Evolutionary conservation across 2,888 invertebrate species (phyloP).

Genomic region (Amphiduros pacificus): DNA sequence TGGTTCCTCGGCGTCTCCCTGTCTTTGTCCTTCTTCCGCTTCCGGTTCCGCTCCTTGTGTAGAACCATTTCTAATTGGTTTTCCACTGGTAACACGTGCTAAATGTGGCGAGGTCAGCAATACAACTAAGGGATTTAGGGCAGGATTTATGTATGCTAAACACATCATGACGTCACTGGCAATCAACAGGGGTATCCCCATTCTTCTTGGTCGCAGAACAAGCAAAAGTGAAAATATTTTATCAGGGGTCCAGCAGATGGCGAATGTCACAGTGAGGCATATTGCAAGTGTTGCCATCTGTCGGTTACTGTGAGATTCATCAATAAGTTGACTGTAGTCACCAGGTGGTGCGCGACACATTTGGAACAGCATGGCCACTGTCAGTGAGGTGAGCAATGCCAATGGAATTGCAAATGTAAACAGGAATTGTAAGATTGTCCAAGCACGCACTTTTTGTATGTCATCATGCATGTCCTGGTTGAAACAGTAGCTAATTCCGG

Average conservation of each 20-base stretch:
- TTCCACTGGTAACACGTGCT: neutral
- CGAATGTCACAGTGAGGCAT: conserved; percentile 3
- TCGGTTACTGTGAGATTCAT: neutral
- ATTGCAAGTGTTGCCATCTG: neutral
- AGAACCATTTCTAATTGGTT: neutral
- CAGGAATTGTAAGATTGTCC: conserved; percentile 10
- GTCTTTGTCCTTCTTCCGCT: neutral
- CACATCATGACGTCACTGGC: conserved; percentile 12
- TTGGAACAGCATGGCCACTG: neutral
- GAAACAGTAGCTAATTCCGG: conserved; percentile 11
- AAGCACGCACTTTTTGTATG: neutral
- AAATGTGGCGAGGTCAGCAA: no score
- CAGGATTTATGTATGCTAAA: conserved; percentile 7
- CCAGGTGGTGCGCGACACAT: neutral
- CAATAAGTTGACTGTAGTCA: conserved; percentile 5
- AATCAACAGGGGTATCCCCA: conserved; percentile 2
- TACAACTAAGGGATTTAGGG: conserved; percentile 1
- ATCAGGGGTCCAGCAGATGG: conserved; percentile 14
- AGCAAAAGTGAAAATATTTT: conserved; percentile 9
- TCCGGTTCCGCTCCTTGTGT: neutral
- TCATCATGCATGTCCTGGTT: neutral
- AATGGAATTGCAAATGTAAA: conserved; percentile 10
- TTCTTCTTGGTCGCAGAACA: neutral
- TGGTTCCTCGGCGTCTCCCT: neutral
- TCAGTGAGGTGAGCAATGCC: neutral